Conservation (phyloP, 2,797 vertebrate species). For the Xenops minutus region DNA sequence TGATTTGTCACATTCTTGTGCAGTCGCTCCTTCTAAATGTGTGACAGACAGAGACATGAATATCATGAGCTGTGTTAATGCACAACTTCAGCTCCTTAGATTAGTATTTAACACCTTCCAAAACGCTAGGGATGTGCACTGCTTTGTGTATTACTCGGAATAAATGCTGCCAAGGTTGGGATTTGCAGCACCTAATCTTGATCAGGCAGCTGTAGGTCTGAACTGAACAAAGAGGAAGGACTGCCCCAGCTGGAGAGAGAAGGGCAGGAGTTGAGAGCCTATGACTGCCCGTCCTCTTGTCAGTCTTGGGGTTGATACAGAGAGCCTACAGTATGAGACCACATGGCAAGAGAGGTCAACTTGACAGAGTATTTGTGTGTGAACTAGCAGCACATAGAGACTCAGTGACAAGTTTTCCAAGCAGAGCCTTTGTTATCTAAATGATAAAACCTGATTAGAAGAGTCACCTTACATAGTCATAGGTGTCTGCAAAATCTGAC, state of each 20-base stretch:
- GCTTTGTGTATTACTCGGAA: background rate
- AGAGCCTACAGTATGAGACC: background rate
- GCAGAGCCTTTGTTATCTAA: background rate
- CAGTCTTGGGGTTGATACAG: rapidly evolving
- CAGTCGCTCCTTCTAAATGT: background rate
- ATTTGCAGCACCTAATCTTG: background rate
- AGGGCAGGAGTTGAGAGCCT: background rate
- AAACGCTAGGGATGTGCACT: background rate
- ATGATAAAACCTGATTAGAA: background rate
- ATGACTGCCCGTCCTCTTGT: rapidly evolving
- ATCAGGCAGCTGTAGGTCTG: background rate
- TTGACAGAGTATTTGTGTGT: background rate
- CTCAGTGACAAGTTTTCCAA: background rate
- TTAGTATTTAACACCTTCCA: background rate
- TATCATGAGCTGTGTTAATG: background rate
- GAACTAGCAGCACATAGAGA: background rate
- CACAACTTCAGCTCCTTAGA: background rate
- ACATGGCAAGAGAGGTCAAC: background rate
- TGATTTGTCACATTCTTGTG: background rate
- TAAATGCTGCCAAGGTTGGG: rapidly evolving
- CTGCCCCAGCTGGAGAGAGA: background rate
- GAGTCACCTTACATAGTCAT: background rate
- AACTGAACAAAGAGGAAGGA: rapidly evolving
- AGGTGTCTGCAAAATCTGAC: background rate
- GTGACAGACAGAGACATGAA: background rate